Evolutionary conservation across 2,888 invertebrate genomes (phyloP), one percentile per base, ranked within the genome.

Genomic region (Yponomeuta malinellus): DNA sequence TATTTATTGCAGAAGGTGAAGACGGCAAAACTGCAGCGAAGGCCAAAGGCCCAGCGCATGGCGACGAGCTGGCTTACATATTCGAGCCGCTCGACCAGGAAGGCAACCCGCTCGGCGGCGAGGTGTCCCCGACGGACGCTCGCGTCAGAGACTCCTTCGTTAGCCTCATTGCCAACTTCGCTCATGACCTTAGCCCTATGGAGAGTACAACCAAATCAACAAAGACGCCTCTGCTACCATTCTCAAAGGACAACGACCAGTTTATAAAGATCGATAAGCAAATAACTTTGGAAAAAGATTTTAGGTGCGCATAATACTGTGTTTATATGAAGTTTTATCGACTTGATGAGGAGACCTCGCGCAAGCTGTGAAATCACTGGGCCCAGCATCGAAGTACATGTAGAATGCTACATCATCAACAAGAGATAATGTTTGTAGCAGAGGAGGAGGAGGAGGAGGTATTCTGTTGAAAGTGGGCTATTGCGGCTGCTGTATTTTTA

Each of bases 11-110:
- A 59, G 52, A 59, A 59, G 52, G 12, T 15, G 52, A 59, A 59
- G 52, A 59, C 15, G 52, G 52, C 52, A 59, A 59, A 15, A 59
- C 15, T 15, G 52, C 52, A 59, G 5, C 2, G 52, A 59, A 3
- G 12, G 52, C 5, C 52, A 59, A 82, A 79, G 93, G 82, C 0
- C 93, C 94, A 1, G 90, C 94, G 0, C 96, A 96, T 77, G 96
- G 96, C 0, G 96, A 96, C 77, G 96, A 96, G 77, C 82, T 96
- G 43, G 94, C 94, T 0, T 96, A 95, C 77, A 87, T 96, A 77
- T 96, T 96, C 78, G 95, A 96, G 78, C 93, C 94, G 0, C 87
- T 94, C 65, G 93, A 95, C 73, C 81, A 93, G 0, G 92, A 93
- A 68, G 95, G 95, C 0, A 92, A 92, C 29, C 88, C 94, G 0